Conservation (phyloP, 1,140 invertebrate species). For the Leptinotarsa lineolata region DNA sequence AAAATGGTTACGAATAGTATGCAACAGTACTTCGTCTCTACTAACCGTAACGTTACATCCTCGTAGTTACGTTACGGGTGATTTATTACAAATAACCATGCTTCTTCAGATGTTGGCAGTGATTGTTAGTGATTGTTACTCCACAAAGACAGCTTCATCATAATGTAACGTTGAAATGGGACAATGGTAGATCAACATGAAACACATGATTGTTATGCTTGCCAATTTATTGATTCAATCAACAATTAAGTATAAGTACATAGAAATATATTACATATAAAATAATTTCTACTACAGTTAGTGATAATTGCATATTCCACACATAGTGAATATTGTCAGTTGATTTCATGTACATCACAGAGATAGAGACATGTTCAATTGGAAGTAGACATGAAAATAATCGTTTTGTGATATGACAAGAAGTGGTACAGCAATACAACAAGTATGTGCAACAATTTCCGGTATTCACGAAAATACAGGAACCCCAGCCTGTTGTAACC, state of each 20-base stretch:
- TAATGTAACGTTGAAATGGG: too few relatives aligned
- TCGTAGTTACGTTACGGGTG: too few relatives aligned
- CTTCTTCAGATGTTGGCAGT: too few relatives aligned
- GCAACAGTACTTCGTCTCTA: too few relatives aligned
- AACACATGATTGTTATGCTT: constrained; percentile 22
- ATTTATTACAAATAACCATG: too few relatives aligned
- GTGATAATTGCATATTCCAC: constrained; percentile 28
- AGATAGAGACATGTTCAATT: constrained; percentile 8
- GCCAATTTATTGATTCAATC: constrained; percentile 28
- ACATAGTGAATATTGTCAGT: constrained; percentile 29
- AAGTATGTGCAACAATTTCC: neutral
- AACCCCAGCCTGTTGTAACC: neutral
- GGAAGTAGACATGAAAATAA: neutral
- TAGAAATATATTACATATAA: constrained; percentile 33
- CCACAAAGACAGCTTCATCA: too few relatives aligned
- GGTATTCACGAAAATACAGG: neutral
- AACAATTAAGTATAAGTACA: constrained; percentile 32
- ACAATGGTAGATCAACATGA: neutral
- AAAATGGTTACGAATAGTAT: too few relatives aligned
- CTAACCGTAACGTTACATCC: too few relatives aligned
- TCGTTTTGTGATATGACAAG: constrained; percentile 10
- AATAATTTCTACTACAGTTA: constrained; percentile 28
- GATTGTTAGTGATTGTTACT: too few relatives aligned
- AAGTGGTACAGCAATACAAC: constrained; percentile 4
- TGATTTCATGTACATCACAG: constrained; percentile 30